Percentiles rank a stretch among this genome's conserved stretches.
Evolutionary conservation across 2,888 invertebrate species (phyloP).

Genomic region (Chaitophorus viminalis): DNA sequence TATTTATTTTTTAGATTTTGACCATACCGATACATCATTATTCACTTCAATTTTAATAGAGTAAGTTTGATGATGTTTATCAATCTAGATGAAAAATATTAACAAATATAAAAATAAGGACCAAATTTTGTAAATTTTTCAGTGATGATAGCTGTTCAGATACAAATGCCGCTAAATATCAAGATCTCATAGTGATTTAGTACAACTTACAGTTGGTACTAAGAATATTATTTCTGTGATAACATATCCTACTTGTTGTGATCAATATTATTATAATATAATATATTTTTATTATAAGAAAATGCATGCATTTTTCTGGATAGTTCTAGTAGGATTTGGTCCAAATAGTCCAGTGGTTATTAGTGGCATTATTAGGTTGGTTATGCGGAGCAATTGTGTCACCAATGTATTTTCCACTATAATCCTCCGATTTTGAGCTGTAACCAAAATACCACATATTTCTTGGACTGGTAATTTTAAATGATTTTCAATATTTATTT

Average conservation of each 20-base stretch:
- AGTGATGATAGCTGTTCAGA: slow-evolving; percentile 43
- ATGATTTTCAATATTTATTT: slow-evolving; percentile 36
- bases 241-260: slow-evolving; percentile 23
- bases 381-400: background rate
- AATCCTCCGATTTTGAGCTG: background rate
- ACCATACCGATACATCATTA: slow-evolving; percentile 24
- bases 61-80: slow-evolving; percentile 10
- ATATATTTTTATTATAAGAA: too few species aligned
- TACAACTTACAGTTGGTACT: slow-evolving; percentile 10
- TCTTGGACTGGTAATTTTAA: background rate
- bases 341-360: slow-evolving; percentile 43
- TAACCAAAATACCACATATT: slow-evolving; percentile 39
- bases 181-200: slow-evolving; percentile 59
- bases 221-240: slow-evolving; percentile 46
- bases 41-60: slow-evolving; percentile 29
- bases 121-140: slow-evolving; percentile 21
- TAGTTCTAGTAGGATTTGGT: slow-evolving; percentile 41
- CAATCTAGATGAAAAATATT: background rate
- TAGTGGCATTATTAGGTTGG: background rate
- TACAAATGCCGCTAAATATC: slow-evolving; percentile 41
- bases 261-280: background rate
- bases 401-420: slow-evolving; percentile 40
- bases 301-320: too few species aligned
- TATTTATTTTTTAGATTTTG: slow-evolving; percentile 13
- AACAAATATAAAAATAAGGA: background rate